Conservation (phyloP, 2,113 vertebrate genomes). For the Tupaia tana region DNA sequence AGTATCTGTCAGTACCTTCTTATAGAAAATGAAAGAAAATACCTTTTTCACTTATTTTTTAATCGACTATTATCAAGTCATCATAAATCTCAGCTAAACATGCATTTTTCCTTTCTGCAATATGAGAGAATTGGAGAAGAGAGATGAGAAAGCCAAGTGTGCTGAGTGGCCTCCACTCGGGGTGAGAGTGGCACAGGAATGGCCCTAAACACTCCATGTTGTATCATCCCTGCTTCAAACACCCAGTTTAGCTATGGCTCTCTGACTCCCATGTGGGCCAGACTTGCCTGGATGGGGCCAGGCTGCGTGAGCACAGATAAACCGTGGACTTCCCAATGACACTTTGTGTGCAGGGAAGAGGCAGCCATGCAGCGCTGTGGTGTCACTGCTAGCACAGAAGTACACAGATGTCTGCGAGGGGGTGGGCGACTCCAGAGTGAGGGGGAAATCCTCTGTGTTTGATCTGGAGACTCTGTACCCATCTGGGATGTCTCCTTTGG, state of each 20-base stretch:
- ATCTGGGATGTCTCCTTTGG: background rate
- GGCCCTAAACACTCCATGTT: background rate
- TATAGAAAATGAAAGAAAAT: background rate
- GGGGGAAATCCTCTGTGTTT: accelerated
- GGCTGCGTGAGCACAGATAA: accelerated
- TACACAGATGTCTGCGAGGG: constrained; percentile 47
- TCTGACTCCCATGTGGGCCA: background rate
- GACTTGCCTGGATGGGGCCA: background rate
- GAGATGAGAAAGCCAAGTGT: background rate
- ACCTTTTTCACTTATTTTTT: background rate
- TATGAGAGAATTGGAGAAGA: background rate
- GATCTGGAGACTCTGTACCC: background rate
- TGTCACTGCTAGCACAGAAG: constrained; percentile 45
- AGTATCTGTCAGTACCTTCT: background rate
- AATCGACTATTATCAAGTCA: background rate
- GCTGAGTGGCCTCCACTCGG: background rate
- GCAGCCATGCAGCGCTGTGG: background rate
- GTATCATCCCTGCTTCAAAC: accelerated
- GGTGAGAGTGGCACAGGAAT: background rate
- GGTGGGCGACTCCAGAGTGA: background rate
- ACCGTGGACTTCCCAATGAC: background rate
- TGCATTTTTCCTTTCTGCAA: background rate
- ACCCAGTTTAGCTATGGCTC: no score
- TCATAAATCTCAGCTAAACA: background rate
- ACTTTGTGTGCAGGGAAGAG: constrained; percentile 35